Conservation (phyloP, 2,113 vertebrate genomes). For the Casuarius casuarius region DNA sequence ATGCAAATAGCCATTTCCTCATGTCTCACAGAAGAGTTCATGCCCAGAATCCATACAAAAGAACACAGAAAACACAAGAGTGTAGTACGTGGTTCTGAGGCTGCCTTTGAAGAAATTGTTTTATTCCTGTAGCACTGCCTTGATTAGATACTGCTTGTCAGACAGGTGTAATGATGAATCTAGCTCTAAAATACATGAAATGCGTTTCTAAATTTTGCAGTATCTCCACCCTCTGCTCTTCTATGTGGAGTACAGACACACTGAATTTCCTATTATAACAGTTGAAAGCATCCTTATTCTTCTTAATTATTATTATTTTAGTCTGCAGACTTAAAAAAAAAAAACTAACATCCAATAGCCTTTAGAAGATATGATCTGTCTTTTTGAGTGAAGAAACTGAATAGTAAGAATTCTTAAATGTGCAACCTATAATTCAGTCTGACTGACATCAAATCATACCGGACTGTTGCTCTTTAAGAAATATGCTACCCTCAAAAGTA, state of each 20-base stretch:
- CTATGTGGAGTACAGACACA: not conserved
- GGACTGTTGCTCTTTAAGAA: slow-evolving; percentile 61
- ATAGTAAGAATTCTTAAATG: slow-evolving; percentile 36
- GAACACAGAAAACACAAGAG: not conserved
- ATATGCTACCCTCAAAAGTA: slow-evolving; percentile 49
- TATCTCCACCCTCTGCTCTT: not conserved
- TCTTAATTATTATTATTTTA: slow-evolving; percentile 11
- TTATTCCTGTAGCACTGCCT: not conserved
- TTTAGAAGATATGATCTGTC: slow-evolving; percentile 23
- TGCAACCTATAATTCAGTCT: slow-evolving; percentile 60
- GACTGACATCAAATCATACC: slow-evolving; percentile 27
- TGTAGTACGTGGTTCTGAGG: slow-evolving; percentile 4
- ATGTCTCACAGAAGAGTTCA: slow-evolving; percentile 31
- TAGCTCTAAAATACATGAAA: not conserved
- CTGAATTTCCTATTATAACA: not conserved
- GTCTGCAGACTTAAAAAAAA: not conserved
- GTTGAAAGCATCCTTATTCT: slow-evolving; percentile 19
- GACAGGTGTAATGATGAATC: not conserved
- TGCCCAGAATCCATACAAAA: slow-evolving; percentile 5
- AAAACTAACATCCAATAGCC: not conserved
- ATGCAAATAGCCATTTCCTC: slow-evolving; percentile 60
- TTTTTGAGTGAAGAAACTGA: slow-evolving; percentile 38
- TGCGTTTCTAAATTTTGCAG: not conserved
- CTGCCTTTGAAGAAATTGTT: not conserved
- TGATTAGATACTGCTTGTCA: slow-evolving; percentile 6